A percentile compares a stretch with the other conserved stretches of the same genome.
phyloP scores from a whole-genome alignment of 1,140 invertebrate genomes.

The Bombus waltoni region DNA sequence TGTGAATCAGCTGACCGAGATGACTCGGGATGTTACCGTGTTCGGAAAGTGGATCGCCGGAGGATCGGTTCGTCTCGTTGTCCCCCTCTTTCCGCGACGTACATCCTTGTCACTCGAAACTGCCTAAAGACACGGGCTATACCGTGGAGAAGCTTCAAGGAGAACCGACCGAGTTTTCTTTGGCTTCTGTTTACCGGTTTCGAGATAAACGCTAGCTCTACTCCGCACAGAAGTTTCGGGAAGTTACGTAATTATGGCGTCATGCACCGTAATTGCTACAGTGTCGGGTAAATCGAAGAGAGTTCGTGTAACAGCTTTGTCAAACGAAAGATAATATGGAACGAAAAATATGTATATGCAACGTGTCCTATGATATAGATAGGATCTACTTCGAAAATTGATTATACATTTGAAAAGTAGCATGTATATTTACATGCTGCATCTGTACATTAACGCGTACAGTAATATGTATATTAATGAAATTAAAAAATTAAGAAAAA shows the following conservation, averaged over 20 bases:
- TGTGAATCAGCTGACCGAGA: slow-evolving; percentile 67
- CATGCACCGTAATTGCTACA: neutral
- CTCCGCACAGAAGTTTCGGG: neutral
- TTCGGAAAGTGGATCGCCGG: slow-evolving; percentile 19
- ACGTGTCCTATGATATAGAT: no score
- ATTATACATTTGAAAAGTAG: no score
- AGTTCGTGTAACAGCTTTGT: no score
- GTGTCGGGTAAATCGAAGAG: neutral
- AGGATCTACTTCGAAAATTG: no score
- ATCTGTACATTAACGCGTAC: no score
- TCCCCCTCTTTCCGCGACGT: neutral
- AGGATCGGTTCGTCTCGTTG: neutral
- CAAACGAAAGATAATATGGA: no score
- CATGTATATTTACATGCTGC: no score
- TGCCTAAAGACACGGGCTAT: no score
- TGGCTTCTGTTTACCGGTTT: slow-evolving; percentile 1
- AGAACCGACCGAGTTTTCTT: neutral
- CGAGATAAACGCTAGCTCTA: neutral
- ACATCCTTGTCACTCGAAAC: neutral
- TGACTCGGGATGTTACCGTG: slow-evolving; percentile 32
- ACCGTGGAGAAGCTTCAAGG: neutral
- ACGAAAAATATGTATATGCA: neutral
- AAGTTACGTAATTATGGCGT: neutral
- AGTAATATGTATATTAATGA: no score
- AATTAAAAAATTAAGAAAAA: neutral